Evolutionary conservation across 2,113 vertebrate genomes (phyloP), one percentile per base, ranked within the genome.

Genomic region (Euleptes europaea): DNA sequence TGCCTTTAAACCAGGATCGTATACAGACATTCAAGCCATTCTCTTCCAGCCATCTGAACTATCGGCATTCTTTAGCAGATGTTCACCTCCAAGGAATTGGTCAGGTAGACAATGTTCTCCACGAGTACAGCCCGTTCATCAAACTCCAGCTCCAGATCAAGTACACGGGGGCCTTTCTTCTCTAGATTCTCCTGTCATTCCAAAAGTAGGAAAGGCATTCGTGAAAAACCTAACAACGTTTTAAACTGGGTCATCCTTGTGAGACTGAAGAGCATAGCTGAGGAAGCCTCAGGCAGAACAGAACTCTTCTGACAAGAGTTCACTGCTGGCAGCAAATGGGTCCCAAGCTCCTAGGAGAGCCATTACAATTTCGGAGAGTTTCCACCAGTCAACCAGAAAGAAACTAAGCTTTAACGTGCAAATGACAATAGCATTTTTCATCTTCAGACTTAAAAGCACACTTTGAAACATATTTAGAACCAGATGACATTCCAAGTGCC

Each of bases 71-170:
- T 81, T 26, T 60, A 31, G 54, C 4, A 6, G 31, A 67, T 0
- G 89, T 94, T 90, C 86, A 98, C 99, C 97, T 99, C 99, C 54
- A 99, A 92, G 83, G 98, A 98, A 92, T 99, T 99, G 75, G 98
- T 99, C 88, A 99, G 77, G 78, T 99, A 99, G 70, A 99, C 97
- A 65, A 98, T 97, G 78, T 99, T 99, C 90, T 99, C 98, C 96
- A 96, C 94, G 54, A 99, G 96, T 67, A 99, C 99, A 1, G 97
- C 90, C 31, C 95, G 96, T 87, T 99, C 99, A 76, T 99, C 98
- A 90, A 99, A 99, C 93, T 99, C 98, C 94, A 99, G 94, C 2
- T 99, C 96, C 78, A 99, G 95, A 91, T 99, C 98, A 90, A 99
- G 95, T 82, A 98, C 97, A 79, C 96, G 92, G 5, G 97, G 95